These are phyloP conservation scores for Sander lucioperca DNA, from an alignment of 2,113 vertebrate species.

Conservation along the genomic window DNA sequence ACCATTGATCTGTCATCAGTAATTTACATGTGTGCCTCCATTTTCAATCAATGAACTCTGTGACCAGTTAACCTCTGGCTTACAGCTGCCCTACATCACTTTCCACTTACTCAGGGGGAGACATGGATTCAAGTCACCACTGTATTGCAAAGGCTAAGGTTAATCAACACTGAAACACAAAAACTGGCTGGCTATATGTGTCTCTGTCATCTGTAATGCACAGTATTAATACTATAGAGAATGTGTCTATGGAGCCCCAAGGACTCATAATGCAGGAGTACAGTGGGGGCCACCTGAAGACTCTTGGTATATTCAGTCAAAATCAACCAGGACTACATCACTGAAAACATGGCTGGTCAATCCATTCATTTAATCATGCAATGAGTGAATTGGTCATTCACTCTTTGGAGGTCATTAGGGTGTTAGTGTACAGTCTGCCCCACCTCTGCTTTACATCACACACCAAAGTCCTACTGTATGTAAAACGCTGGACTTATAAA, in stretches of 20 bases:
- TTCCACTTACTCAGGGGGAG: slow-evolving; percentile 44
- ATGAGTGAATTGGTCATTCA: background rate
- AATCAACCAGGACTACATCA: background rate
- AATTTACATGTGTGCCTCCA: slow-evolving; percentile 14
- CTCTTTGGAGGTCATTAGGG: background rate
- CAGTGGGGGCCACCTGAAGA: background rate
- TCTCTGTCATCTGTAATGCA: slow-evolving; percentile 18
- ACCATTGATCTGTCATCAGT: slow-evolving; percentile 14
- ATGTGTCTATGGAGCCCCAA: background rate
- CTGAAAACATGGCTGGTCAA: background rate
- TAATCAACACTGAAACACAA: slow-evolving; percentile 2
- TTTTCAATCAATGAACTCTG: slow-evolving; percentile 31
- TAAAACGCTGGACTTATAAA: background rate
- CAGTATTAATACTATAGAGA: slow-evolving; percentile 6
- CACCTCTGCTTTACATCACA: background rate
- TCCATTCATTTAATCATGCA: background rate
- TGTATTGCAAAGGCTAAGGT: slow-evolving; percentile 24
- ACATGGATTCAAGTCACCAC: slow-evolving; percentile 33
- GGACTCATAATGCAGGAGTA: background rate
- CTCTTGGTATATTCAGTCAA: slow-evolving; percentile 12
- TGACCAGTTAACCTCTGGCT: slow-evolving; percentile 59
- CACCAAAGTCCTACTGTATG: background rate
- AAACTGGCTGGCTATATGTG: background rate
- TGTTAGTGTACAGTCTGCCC: no score
- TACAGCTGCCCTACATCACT: slow-evolving; percentile 42